Evolutionary conservation across 2,888 invertebrate genomes (phyloP).

Genomic region (Andrena flavipes): DNA sequence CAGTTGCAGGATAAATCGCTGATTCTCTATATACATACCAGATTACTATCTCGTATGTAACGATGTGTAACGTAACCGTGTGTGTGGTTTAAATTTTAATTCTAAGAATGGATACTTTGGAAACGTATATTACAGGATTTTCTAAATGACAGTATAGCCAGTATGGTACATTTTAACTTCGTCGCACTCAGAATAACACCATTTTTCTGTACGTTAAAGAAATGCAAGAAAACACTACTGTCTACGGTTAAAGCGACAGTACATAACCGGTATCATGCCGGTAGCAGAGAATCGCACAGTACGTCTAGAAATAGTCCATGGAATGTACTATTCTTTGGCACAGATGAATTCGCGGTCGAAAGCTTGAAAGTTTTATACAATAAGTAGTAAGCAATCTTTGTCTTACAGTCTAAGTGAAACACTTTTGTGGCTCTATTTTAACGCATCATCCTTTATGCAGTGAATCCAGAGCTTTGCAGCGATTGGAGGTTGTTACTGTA

Average conservation of each 20-base stretch:
- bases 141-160: neutral
- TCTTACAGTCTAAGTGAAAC: neutral
- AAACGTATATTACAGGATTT: neutral
- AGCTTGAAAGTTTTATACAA: conserved; percentile 90
- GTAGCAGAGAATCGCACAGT: neutral
- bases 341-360: conserved; percentile 92
- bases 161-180: conserved; percentile 25
- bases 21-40: neutral
- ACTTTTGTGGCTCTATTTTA: neutral
- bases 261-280: neutral
- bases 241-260: neutral
- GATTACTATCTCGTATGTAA: neutral
- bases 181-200: neutral
- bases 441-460: conserved; percentile 83
- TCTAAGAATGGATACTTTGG: neutral
- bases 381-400: conserved; percentile 87
- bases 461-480: conserved; percentile 86
- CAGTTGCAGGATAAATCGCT: too few species aligned
- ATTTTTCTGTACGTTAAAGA: conserved; percentile 5
- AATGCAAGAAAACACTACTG: neutral
- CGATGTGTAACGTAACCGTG: conserved; percentile 9
- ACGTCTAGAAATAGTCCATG: conserved; percentile 80
- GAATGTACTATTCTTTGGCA: conserved; percentile 94
- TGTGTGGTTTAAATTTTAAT: neutral
- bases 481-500: conserved; percentile 90